These are phyloP conservation scores for Formica exsecta DNA, from an alignment of 1,140 invertebrate species.

Conservation along the genomic window DNA sequence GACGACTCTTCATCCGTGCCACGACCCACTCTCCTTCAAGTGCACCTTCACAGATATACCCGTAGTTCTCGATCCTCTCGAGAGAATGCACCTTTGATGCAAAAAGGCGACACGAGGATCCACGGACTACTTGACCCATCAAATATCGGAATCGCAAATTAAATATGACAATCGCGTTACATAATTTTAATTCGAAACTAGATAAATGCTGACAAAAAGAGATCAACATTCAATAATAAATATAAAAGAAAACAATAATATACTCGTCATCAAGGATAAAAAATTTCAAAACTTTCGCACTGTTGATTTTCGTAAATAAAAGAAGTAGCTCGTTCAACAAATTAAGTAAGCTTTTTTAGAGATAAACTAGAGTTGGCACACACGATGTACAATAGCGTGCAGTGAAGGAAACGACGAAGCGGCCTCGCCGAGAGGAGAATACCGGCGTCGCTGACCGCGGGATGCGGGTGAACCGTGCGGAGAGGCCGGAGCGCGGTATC, in stretches of 20 bases:
- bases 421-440: constrained; percentile 54
- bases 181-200: neutral
- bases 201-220: neutral
- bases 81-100: constrained; percentile 60
- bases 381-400: neutral
- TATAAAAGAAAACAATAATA: neutral
- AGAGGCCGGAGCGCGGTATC: constrained; percentile 64
- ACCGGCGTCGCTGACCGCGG: constrained; percentile 62
- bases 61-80: constrained; percentile 64
- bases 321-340: neutral
- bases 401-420: constrained; percentile 41
- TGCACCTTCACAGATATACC: constrained; percentile 74
- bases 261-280: neutral
- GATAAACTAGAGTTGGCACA: constrained; percentile 24
- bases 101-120: constrained; percentile 21
- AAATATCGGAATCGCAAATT: neutral
- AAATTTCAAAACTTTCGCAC: no score
- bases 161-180: neutral
- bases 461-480: constrained; percentile 26
- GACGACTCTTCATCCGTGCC: constrained; percentile 67
- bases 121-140: neutral
- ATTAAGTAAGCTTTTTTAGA: neutral
- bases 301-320: neutral
- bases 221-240: neutral
- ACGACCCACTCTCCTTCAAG: constrained; percentile 75